Base-by-base conservation (phyloP, 1,140 invertebrate genomes). In the Tetraneura akinire region DNA sequence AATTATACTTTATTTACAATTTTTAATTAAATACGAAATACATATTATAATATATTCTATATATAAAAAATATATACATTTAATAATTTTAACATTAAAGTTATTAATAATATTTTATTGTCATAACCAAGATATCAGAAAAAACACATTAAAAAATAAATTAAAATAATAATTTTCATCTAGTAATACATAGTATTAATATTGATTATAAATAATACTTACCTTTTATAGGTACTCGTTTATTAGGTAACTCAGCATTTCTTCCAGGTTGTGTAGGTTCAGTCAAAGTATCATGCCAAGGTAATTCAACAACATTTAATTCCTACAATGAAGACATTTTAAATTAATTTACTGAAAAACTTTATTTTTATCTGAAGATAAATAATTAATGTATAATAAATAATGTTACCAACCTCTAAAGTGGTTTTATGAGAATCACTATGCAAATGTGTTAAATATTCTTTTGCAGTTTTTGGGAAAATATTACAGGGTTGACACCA, bases 401-500 rank as follows among this genome's bases (percentile, higher is more conserved):
- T n/a, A n/a, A n/a, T 23, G 23, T 53, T 80, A 86, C 86, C 87
- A 85, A 89, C 89, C 84, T 87, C 84, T 73, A 87, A 86, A 80
- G 85, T 84, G 84, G 90, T 89, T 85, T 91, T 91, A 87, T 95
- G 94, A 26, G 91, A 90, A 81, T 90, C 88, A 78, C 89, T 90
- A 84, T 95, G 93, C 78, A 94, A 88, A 89, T 95, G 94, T 86
- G 91, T 91, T 57, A 95, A 86, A 85, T 93, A 93, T 85, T 94
- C 92, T 85, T 93, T 93, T 62, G 93, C 93, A 14, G 93, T 93
- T 84, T 91, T 90, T 42, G 93, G 93, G 85, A 95, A 95, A 83
- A 93, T 91, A 86, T 94, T 91, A 86, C 94, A 95, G 64, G 91
- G 88, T 80, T 92, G 88, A 85, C 94, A 95, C 94, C 94, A 95